Base-by-base conservation (phyloP, 2,888 invertebrate species). In the Cryptus armator region DNA sequence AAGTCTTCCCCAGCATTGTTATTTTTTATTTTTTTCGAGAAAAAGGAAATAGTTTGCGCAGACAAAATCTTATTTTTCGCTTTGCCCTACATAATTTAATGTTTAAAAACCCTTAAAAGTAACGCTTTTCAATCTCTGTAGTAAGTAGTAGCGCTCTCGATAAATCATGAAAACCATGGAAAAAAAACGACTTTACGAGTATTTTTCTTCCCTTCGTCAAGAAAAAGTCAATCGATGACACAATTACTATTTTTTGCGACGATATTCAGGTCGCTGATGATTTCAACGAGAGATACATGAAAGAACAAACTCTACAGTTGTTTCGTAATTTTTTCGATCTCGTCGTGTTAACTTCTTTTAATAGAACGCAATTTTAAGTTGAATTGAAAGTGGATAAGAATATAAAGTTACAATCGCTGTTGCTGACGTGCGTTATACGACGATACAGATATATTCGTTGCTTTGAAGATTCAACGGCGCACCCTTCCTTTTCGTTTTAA, bases 401-500 rank as follows among this genome's bases (percentile, higher is more conserved):
- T 19, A 24, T 24, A n/a, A 62, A 29, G 14, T 29, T 59, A 24
- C 67, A 3, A 68, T 67, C 43, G 16, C 51, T 67, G 67, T 4
- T 29, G 44, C 14, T 77, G 76, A 76, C 67, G 76, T 29, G 46
- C 29, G 32, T 56, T 68, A 51, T 12, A 16, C 4, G 43, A 12
- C 46, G 16, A 62, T 70, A 48, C 56, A 62, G 32, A 24, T 19
- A 62, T 70, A 70, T 7, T 10, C 6, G 14, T 32, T 9, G 66
- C 43, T 37, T 9, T 19, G 16, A 16, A 43, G 43, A 12, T 14
- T 37, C 43, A 59, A 53, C 66, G 59, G 32, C 68, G 78, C 78
- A 51, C 46, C 78, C 68, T 32, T 66, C 51, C 43, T 29, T 59
- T 70, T 68, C 59, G 48, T 48, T 70, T 78, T 78, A 14, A 46